A percentile compares a stretch with the other conserved stretches of the same genome.
phyloP scores from a whole-genome alignment of 2,797 vertebrate species.

The Lophius americanus region DNA sequence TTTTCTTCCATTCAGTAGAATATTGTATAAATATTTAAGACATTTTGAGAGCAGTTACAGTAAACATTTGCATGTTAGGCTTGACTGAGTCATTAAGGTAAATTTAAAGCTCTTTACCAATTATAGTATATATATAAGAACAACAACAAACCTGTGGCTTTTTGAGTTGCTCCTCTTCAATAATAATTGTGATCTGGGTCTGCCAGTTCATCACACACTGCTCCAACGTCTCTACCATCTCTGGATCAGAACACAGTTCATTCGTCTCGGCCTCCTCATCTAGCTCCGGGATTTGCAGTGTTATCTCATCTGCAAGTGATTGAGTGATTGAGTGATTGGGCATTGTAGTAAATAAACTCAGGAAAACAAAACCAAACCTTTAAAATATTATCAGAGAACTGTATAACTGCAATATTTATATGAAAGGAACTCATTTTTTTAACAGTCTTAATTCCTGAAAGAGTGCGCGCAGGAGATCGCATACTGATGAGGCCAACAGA shows the following conservation, averaged over 20 bases:
- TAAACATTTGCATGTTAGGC: background rate
- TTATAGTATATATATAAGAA: background rate
- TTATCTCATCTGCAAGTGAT: slow-evolving; percentile 78
- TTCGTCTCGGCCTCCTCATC: slow-evolving; percentile 54
- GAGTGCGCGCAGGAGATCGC: too few species aligned
- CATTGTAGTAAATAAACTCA: background rate
- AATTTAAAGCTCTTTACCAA: background rate
- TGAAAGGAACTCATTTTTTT: too few species aligned
- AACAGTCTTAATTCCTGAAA: too few species aligned
- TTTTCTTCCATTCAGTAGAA: too few species aligned
- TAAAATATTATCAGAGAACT: background rate
- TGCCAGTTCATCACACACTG: slow-evolving; percentile 89
- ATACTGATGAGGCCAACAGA: too few species aligned
- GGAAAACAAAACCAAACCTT: background rate
- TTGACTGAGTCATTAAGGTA: background rate
- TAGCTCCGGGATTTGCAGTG: slow-evolving; percentile 85
- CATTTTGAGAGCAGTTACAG: slow-evolving; percentile 3
- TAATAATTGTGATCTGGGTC: slow-evolving; percentile 82
- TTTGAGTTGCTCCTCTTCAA: slow-evolving; percentile 85
- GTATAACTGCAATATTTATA: too few species aligned
- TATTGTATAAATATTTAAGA: background rate
- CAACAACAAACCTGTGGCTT: slow-evolving; percentile 84
- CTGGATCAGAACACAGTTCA: slow-evolving; percentile 68
- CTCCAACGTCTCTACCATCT: slow-evolving; percentile 83
- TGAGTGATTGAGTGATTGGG: too few species aligned